Evolutionary conservation across 2,113 vertebrate species (phyloP).

Genomic region (Sarotherodon lohbergeri): DNA sequence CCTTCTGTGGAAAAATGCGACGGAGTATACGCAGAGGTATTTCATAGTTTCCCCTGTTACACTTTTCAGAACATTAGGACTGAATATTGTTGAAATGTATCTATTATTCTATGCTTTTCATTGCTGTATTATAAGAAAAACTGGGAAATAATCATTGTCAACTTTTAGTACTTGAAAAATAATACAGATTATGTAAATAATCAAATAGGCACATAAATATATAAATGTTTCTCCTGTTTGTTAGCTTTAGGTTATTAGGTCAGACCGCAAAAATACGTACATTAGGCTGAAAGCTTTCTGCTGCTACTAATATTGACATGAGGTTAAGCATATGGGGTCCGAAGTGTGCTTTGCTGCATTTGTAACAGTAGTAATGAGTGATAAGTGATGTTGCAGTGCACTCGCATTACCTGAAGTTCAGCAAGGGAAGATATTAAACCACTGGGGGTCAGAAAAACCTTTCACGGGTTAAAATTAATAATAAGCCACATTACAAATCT

Average conservation of each 20-base stretch:
- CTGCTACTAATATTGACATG: neutral
- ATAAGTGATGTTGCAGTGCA: neutral
- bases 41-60: neutral
- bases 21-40: slow-evolving; percentile 89
- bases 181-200: neutral
- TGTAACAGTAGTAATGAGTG: neutral
- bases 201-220: neutral
- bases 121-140: neutral
- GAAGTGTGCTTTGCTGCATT: neutral
- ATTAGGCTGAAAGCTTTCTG: neutral
- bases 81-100: neutral
- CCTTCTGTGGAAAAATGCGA: slow-evolving; percentile 85
- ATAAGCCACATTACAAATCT: neutral
- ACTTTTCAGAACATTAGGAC: neutral
- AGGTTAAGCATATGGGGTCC: neutral
- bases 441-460: neutral
- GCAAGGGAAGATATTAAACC: neutral
- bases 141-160: neutral
- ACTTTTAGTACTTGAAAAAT: neutral
- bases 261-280: neutral
- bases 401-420: neutral
- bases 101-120: neutral
- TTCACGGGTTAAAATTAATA: neutral
- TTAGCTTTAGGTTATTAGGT: neutral
- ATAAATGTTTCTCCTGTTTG: neutral